Evolutionary conservation across 2,888 invertebrate species (phyloP).

Genomic region (Clostera curtula): DNA sequence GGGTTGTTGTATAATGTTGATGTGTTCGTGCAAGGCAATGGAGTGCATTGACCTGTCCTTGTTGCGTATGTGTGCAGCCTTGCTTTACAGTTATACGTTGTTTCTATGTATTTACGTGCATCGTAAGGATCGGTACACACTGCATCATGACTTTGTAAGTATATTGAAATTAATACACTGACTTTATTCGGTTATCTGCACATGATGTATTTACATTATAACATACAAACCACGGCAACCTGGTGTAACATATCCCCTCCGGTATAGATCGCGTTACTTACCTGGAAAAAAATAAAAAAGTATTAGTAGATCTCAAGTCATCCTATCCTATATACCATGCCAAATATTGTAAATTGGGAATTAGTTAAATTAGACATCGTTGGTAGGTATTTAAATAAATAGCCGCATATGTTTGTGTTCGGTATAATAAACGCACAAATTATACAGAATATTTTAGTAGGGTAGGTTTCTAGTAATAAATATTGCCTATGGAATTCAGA

Average conservation of each 20-base stretch:
- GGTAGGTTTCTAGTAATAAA: no score
- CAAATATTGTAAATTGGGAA: no score
- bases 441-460: no score
- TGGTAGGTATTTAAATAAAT: no score
- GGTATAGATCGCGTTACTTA: slow-evolving; percentile 25
- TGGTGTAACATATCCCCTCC: slow-evolving; percentile 13
- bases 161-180: slow-evolving; percentile 14
- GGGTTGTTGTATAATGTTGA: slow-evolving; percentile 32
- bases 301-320: slow-evolving; percentile 1
- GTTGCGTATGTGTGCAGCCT: slow-evolving; percentile 70
- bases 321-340: no score
- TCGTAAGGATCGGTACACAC: slow-evolving; percentile 60
- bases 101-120: slow-evolving; percentile 57
- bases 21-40: slow-evolving; percentile 67
- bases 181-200: slow-evolving; percentile 12
- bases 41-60: slow-evolving; percentile 75
- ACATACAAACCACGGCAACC: slow-evolving; percentile 17
- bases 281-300: slow-evolving; percentile 25
- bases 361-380: no score
- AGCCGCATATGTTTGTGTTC: no score
- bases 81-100: slow-evolving; percentile 66
- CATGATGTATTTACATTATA: slow-evolving; percentile 8
- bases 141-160: slow-evolving; percentile 19
- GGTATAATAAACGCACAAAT: no score
- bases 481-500: no score